Percentiles rank a stretch among this genome's conserved stretches.
Conservation (phyloP, 2,113 vertebrate species). For the Lucifuga dentata region DNA sequence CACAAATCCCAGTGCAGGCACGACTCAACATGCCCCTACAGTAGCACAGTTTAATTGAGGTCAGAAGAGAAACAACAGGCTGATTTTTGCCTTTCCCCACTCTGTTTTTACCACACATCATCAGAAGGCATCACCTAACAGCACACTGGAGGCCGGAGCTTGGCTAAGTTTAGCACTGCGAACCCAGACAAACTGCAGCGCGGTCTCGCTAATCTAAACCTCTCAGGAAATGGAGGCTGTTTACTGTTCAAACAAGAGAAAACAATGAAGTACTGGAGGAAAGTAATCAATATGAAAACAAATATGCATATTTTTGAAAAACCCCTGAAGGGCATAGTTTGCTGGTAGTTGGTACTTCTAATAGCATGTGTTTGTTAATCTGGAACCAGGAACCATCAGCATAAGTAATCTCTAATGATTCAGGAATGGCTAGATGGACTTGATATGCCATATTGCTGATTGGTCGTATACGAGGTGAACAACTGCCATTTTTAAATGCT, state of each 20-base stretch:
- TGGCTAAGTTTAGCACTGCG: conserved; percentile 47
- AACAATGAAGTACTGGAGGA: not conserved
- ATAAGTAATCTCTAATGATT: too few relatives aligned
- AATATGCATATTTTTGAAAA: not conserved
- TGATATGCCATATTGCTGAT: too few relatives aligned
- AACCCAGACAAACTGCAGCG: conserved; percentile 40
- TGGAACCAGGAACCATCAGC: too few relatives aligned
- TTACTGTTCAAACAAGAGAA: conserved; percentile 15
- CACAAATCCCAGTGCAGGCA: conserved; percentile 51
- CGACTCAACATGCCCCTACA: conserved; percentile 71
- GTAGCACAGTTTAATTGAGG: conserved; percentile 76
- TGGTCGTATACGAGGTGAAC: too few relatives aligned
- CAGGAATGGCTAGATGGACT: too few relatives aligned
- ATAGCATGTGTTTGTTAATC: too few relatives aligned
- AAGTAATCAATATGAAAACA: conserved; percentile 3
- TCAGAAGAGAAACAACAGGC: conserved; percentile 78
- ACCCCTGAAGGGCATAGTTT: conserved; percentile 20
- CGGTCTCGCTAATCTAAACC: conserved; percentile 25
- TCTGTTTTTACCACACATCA: conserved; percentile 53
- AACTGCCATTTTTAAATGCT: too few relatives aligned
- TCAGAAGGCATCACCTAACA: conserved; percentile 59
- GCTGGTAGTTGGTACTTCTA: too few relatives aligned
- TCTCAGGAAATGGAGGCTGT: conserved; percentile 26
- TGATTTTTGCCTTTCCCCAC: conserved; percentile 57
- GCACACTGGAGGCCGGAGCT: conserved; percentile 46